phyloP scores from a whole-genome alignment of 2,113 vertebrate species.

The Lagenorhynchus albirostris region DNA sequence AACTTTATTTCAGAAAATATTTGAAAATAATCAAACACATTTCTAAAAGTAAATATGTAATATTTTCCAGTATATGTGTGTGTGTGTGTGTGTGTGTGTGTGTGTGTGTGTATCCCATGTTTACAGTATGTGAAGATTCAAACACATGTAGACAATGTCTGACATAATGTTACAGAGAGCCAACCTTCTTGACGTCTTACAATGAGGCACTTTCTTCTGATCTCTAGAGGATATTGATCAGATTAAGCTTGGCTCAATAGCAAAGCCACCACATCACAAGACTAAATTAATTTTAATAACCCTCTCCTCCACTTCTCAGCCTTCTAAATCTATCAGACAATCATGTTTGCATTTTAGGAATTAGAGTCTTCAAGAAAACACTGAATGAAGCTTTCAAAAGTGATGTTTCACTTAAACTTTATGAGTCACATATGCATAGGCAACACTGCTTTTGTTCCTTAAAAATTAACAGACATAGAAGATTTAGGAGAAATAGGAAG shows the following conservation, averaged over 20 bases:
- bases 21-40: background rate
- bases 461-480: background rate
- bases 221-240: background rate
- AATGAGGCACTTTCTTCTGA: background rate
- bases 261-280: background rate
- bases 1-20: background rate
- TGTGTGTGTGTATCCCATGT: background rate
- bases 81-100: background rate
- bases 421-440: background rate
- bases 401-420: background rate
- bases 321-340: background rate
- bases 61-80: background rate
- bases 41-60: background rate
- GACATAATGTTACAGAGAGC: background rate
- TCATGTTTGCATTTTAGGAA: background rate
- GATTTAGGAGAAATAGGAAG: background rate
- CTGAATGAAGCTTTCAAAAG: background rate
- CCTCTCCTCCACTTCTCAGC: background rate
- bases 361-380: background rate
- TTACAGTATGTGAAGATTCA: background rate
- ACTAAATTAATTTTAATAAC: background rate
- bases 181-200: background rate
- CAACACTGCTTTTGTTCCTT: background rate
- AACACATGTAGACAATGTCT: background rate
- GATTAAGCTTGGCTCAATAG: background rate